Percentiles rank a stretch among this genome's conserved stretches.
Evolutionary conservation across 2,113 vertebrate species (phyloP).

Genomic region (Syrmaticus mikado): DNA sequence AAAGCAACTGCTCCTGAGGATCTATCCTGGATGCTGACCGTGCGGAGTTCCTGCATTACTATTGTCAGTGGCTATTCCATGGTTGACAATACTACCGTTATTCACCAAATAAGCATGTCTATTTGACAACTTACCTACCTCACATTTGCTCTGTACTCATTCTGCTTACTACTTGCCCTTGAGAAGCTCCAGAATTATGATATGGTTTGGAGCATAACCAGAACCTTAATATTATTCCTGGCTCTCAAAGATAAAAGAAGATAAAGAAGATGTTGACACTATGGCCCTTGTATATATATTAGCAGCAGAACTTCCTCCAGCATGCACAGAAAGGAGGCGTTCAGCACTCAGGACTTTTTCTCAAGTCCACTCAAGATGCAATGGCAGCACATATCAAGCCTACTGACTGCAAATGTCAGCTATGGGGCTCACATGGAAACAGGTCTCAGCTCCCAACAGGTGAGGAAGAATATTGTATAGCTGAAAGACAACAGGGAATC

Average conservation of each 20-base stretch:
- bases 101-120: background rate
- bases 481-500: background rate
- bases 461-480: background rate
- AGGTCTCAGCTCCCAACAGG: background rate
- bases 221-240: background rate
- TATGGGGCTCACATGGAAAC: background rate
- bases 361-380: constrained; percentile 47
- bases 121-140: background rate
- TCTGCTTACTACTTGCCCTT: background rate
- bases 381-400: background rate
- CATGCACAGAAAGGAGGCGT: constrained; percentile 34
- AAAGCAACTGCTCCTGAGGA: background rate
- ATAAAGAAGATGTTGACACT: background rate
- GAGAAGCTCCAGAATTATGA: background rate
- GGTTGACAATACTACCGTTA: background rate
- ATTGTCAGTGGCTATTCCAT: background rate
- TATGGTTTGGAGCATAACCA: background rate
- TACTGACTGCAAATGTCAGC: background rate
- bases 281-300: background rate
- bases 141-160: background rate
- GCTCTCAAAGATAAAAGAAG: background rate
- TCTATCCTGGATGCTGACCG: background rate
- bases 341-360: constrained; percentile 17
- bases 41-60: background rate
- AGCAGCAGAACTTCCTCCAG: background rate